Evolutionary conservation across 2,797 vertebrate species (phyloP), one percentile per base, ranked within the genome.

Genomic region (Enteromius radiatus): DNA sequence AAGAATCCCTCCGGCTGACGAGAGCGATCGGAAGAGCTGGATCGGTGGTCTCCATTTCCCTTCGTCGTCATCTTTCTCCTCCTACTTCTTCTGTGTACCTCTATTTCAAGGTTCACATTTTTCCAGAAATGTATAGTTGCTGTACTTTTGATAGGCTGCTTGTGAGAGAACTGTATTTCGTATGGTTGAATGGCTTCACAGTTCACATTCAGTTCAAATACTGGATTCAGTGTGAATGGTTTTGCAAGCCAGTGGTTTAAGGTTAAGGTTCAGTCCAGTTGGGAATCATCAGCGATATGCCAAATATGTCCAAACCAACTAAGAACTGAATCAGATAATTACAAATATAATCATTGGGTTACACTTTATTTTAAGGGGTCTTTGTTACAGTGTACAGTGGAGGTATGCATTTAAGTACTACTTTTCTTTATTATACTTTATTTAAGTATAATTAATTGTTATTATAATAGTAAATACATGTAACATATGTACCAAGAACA

Each of bases 1-100:
- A 85, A 79, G 70, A 83, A 86, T 83, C 81, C 79, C 80, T 86
- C 59, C 54, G 78, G 81, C 78, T 82, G 85, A 85, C 59, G 74
- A 81, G 84, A 78, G 73, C 82, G 47, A 84, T 73, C 54, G 68
- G 64, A 83, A 64, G 75, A 65, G 54, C 77, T 36, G 68, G 47
- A 84, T 78, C 78, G 70, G 78, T 78, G 65, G 85, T 80, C 80
- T 83, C 83, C 80, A 74, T 81, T 63, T 85, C 80, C 63, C 33
- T 49, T 33, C 3, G 5, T 67, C 19, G 36, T 82, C 36, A n/a
- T 74, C 79, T 38, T 63, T 71, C 45, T 83, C 65, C 41, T 61
- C 79, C 71, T 82, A 65, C 28, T 63, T 65, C 43, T n/a, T 47
- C 28, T 28, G 14, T 67, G 4, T 86, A 43, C 31, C 17, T 76